Conservation (phyloP, 2,797 vertebrate genomes). For the Macrochelys suwanniensis region DNA sequence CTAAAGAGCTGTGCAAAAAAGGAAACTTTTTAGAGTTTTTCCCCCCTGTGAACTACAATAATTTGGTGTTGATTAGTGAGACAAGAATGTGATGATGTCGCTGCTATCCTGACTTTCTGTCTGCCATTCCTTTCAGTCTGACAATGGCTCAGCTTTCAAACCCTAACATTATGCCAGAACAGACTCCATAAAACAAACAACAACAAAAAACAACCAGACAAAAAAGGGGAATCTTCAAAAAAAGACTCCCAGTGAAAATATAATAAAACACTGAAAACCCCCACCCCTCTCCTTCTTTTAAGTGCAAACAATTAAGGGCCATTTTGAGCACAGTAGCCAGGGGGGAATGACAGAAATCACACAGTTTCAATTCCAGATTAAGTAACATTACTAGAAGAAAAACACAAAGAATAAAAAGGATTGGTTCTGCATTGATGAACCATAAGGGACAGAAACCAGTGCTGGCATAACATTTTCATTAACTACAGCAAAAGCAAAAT, state of each 20-base stretch:
- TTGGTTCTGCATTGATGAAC: conserved; percentile 69
- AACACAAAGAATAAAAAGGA: conserved; percentile 63
- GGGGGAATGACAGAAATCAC: conserved; percentile 59
- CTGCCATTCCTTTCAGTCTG: conserved; percentile 22
- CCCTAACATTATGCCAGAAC: conserved; percentile 39
- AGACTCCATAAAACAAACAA: neutral
- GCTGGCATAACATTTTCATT: conserved; percentile 70
- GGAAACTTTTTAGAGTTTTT: neutral
- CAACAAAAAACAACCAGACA: neutral
- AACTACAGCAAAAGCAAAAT: conserved; percentile 65
- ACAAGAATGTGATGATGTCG: neutral
- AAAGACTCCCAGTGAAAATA: conserved; percentile 23
- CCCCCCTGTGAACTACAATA: neutral
- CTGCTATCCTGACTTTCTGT: conserved; percentile 29
- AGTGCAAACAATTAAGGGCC: conserved; percentile 63
- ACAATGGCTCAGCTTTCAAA: conserved; percentile 48
- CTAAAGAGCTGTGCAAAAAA: neutral
- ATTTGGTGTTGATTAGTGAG: neutral
- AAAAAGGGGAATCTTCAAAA: neutral
- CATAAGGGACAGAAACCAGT: conserved; percentile 55
- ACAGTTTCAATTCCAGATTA: conserved; percentile 73
- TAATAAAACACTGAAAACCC: conserved; percentile 35
- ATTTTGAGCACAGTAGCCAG: conserved; percentile 50
- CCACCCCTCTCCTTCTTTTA: conserved; percentile 15
- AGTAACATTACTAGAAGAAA: conserved; percentile 58